Percentiles rank a stretch among this genome's conserved stretches.
Evolutionary conservation across 2,113 vertebrate species (phyloP).

Genomic region (Struthio camelus): DNA sequence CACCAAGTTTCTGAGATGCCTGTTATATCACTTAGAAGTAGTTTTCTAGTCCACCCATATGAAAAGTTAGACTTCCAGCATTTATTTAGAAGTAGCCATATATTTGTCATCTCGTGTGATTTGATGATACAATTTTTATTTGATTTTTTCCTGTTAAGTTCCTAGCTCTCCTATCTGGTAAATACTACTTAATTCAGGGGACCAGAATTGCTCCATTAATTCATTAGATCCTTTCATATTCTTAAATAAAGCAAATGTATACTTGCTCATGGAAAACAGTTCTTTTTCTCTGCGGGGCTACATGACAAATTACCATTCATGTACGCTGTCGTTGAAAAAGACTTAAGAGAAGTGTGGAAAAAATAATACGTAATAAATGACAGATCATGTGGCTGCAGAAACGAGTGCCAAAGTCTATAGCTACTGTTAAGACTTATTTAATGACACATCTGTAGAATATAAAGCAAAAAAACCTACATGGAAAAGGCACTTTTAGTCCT

Average conservation of each 20-base stretch:
- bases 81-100: background rate
- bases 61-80: background rate
- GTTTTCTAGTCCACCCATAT: background rate
- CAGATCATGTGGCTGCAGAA: background rate
- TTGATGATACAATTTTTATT: background rate
- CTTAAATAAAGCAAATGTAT: background rate
- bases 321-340: background rate
- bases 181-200: background rate
- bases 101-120: background rate
- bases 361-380: conserved; percentile 30
- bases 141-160: background rate
- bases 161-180: background rate
- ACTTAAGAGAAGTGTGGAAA: conserved; percentile 21
- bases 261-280: background rate
- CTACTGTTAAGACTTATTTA: conserved; percentile 49
- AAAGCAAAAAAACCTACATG: conserved; percentile 30
- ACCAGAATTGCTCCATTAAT: background rate
- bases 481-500: conserved; percentile 47
- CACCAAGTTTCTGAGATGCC: background rate
- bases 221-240: background rate
- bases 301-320: background rate
- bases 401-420: conserved; percentile 25
- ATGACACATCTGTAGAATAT: conserved; percentile 52
- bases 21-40: background rate
- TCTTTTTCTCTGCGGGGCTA: background rate